A percentile compares a stretch with the other conserved stretches of the same genome.
Evolutionary conservation across 1,140 invertebrate genomes (phyloP).

Genomic region (Diprion similis): DNA sequence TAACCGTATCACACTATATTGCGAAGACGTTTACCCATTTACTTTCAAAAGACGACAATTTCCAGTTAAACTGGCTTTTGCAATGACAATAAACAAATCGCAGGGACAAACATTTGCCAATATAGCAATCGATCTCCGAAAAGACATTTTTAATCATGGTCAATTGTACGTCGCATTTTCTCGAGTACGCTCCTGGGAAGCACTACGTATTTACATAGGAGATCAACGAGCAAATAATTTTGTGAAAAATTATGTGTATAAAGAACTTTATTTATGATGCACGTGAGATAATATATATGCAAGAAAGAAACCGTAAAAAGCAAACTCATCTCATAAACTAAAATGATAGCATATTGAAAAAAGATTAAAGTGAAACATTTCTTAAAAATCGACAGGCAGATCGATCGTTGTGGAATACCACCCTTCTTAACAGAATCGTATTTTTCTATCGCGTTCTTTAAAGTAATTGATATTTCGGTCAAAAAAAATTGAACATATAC

Average conservation of each 20-base stretch:
- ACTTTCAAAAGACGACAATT: background rate
- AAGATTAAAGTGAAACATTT: too few species aligned
- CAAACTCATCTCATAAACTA: too few species aligned
- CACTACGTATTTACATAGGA: slow-evolving; percentile 7
- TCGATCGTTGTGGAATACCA: too few species aligned
- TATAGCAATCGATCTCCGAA: too few species aligned
- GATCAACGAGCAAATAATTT: background rate
- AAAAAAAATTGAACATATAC: too few species aligned
- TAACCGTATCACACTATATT: background rate
- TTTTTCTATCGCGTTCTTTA: too few species aligned
- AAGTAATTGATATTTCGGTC: too few species aligned
- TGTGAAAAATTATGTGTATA: slow-evolving; percentile 20
- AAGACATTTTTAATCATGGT: slow-evolving; percentile 36
- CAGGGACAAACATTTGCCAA: slow-evolving; percentile 49
- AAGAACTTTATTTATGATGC: slow-evolving; percentile 21
- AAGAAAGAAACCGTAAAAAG: too few species aligned
- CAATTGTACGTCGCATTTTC: slow-evolving; percentile 47
- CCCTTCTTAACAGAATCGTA: too few species aligned
- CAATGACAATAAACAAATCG: slow-evolving; percentile 58
- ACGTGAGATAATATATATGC: too few species aligned
- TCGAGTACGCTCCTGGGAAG: slow-evolving; percentile 21
- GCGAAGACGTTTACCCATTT: background rate
- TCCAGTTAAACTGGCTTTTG: slow-evolving; percentile 37
- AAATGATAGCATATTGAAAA: too few species aligned
- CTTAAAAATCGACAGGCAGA: too few species aligned